Percentiles rank a stretch among this genome's conserved stretches.
phyloP scores from a whole-genome alignment of 1,140 invertebrate genomes.

The Trypoxylus dichotomus region DNA sequence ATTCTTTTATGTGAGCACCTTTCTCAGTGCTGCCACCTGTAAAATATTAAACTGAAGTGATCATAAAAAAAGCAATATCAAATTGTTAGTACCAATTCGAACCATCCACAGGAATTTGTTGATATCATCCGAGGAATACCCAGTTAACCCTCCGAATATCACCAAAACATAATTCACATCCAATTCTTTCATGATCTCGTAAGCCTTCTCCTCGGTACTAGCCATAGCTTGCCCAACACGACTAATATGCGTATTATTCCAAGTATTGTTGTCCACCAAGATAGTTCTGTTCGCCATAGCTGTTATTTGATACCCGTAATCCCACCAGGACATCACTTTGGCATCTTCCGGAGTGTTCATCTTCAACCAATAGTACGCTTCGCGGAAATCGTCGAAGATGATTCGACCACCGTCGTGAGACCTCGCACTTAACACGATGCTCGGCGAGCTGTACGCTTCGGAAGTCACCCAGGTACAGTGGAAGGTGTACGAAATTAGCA shows the following conservation, averaged over 20 bases:
- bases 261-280: conserved; percentile 98
- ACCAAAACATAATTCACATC: conserved; percentile 98
- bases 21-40: conserved; percentile 87
- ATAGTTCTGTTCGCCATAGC: conserved; percentile 98
- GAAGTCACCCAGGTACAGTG: conserved; percentile 99
- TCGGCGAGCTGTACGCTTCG: conserved; percentile 96
- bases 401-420: conserved; percentile 88
- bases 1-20: conserved; percentile 93
- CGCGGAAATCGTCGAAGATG: conserved; percentile 95
- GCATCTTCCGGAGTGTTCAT: conserved; percentile 96
- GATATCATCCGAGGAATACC: conserved; percentile 98
- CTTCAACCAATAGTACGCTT: conserved; percentile 97
- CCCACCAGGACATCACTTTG: conserved; percentile 99
- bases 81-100: conserved; percentile 68
- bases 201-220: conserved; percentile 92
- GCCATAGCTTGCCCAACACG: conserved; percentile 97
- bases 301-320: conserved; percentile 99
- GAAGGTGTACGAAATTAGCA: conserved; percentile 90
- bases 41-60: not conserved
- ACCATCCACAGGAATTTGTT: conserved; percentile 99
- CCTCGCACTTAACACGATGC: conserved; percentile 94
- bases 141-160: conserved; percentile 96
- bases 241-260: conserved; percentile 97
- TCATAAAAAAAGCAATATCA: not conserved
- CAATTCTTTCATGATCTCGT: conserved; percentile 95